phyloP scores from a whole-genome alignment of 1,140 invertebrate genomes.

The Pomacea maculata region DNA sequence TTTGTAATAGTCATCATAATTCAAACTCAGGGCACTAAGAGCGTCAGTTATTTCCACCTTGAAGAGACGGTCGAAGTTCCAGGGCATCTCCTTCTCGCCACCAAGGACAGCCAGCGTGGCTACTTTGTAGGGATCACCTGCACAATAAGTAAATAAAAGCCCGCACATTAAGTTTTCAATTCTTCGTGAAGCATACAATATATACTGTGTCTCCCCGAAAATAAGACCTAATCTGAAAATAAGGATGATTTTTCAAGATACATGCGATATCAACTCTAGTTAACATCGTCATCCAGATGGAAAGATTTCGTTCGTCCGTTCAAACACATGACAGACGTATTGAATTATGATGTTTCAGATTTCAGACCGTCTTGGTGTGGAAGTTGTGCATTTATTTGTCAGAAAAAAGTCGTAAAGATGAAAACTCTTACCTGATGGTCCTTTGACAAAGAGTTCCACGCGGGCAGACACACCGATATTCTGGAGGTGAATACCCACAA shows the following conservation, averaged over 20 bases:
- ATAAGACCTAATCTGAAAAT: no score
- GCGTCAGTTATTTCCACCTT: constrained; percentile 28
- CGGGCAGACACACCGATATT: constrained; percentile 28
- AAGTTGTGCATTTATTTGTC: no score
- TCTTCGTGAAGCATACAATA: no score
- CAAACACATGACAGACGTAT: no score
- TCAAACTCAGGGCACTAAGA: background rate
- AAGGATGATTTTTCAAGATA: no score
- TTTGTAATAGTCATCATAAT: constrained; percentile 9
- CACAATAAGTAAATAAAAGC: background rate
- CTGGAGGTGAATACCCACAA: constrained; percentile 27
- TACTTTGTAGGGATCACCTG: constrained; percentile 2
- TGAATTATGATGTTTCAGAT: no score
- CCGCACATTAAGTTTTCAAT: background rate
- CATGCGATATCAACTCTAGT: no score
- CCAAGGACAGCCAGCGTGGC: constrained; percentile 27
- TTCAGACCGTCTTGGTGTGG: no score
- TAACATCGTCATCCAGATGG: no score
- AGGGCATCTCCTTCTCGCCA: constrained; percentile 33
- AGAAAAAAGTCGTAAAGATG: no score
- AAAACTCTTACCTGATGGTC: background rate
- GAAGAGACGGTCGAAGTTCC: constrained; percentile 32
- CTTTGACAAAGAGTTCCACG: constrained; percentile 9
- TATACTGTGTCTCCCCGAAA: no score
- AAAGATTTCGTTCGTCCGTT: no score